These are phyloP conservation scores for Oreochromis mossambicus DNA, from an alignment of 2,797 vertebrate species.

Conservation along the genomic window DNA sequence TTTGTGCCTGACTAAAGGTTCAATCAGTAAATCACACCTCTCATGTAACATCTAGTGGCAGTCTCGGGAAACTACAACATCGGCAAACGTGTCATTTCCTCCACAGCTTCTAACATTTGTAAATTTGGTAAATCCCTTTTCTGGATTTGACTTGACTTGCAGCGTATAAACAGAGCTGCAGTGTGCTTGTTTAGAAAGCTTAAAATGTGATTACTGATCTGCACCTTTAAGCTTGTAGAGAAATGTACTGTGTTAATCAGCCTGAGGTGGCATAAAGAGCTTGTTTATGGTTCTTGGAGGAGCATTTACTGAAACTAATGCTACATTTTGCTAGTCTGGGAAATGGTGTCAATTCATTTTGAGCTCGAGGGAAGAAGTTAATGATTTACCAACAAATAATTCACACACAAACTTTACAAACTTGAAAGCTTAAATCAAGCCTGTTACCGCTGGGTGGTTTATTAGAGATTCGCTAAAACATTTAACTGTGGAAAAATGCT, in stretches of 20 bases:
- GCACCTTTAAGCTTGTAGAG: neutral
- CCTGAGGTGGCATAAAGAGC: neutral
- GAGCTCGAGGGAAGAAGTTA: neutral
- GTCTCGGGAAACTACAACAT: neutral
- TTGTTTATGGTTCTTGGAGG: neutral
- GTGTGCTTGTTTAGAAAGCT: neutral
- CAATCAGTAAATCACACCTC: neutral
- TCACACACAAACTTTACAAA: neutral
- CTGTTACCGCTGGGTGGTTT: neutral
- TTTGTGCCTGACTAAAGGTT: neutral
- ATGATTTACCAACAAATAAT: neutral
- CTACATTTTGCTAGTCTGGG: neutral
- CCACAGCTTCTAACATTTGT: neutral
- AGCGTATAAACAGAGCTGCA: neutral
- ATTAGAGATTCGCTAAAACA: neutral
- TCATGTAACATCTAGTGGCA: neutral
- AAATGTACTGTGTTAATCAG: neutral
- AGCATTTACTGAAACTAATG: conserved; percentile 2
- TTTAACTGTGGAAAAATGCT: neutral
- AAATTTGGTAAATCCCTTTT: neutral
- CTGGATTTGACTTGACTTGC: neutral
- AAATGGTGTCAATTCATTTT: neutral
- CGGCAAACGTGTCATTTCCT: neutral
- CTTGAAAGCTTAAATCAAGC: neutral
- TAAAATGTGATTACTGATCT: conserved; percentile 14